Percentiles rank a stretch among this genome's conserved stretches.
Evolutionary conservation across 2,797 vertebrate species (phyloP).

Genomic region (Brotula barbata): DNA sequence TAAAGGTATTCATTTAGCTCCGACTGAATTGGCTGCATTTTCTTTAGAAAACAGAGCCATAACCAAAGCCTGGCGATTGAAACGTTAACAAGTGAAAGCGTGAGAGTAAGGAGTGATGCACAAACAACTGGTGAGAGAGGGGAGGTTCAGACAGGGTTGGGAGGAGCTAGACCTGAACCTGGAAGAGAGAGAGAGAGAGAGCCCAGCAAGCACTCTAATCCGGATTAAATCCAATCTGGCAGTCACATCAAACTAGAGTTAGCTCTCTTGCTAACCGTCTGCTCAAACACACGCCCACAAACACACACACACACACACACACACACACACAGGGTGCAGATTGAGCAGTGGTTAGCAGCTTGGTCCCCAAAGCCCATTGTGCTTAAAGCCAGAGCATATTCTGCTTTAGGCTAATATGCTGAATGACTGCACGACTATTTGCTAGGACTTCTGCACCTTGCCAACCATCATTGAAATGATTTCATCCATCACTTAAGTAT

Average conservation of each 20-base stretch:
- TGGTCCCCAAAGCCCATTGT: conserved; percentile 84
- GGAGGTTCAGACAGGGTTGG: background rate
- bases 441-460: conserved; percentile 59
- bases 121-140: conserved; percentile 27
- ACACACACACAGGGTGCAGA: conserved; percentile 52
- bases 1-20: conserved; percentile 63
- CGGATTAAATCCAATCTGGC: conserved; percentile 97
- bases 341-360: conserved; percentile 89
- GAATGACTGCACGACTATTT: conserved; percentile 75
- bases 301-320: conserved; percentile 22
- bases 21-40: conserved; percentile 50
- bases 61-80: conserved; percentile 52
- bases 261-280: conserved; percentile 87
- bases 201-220: conserved; percentile 76
- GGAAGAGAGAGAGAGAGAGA: conserved; percentile 51
- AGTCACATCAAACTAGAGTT: conserved; percentile 85
- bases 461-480: conserved; percentile 74
- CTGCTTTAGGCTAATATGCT: conserved; percentile 80
- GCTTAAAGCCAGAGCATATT: conserved; percentile 83
- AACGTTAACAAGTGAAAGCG: conserved; percentile 58
- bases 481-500: too few relatives aligned
- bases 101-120: conserved; percentile 4
- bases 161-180: conserved; percentile 25
- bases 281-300: conserved; percentile 60
- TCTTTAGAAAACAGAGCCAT: conserved; percentile 50